phyloP scores from a whole-genome alignment of 2,113 vertebrate genomes.

The Gobius niger region DNA sequence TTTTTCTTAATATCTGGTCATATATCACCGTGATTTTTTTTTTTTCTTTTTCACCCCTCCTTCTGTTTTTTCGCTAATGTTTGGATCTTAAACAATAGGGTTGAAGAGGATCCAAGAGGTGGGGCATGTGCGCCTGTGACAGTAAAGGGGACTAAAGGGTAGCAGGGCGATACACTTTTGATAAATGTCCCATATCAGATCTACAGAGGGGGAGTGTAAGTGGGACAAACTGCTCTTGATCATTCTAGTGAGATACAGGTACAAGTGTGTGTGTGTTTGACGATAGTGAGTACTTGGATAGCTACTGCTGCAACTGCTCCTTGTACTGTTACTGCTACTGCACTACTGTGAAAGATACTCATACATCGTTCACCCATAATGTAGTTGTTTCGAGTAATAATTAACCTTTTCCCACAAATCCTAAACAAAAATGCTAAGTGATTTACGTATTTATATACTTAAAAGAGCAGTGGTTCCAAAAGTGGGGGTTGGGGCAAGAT shows the following conservation, averaged over 20 bases:
- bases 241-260: slow-evolving; percentile 61
- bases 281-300: neutral
- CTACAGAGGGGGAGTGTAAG: slow-evolving; percentile 52
- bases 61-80: slow-evolving; percentile 32
- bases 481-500: too few species aligned
- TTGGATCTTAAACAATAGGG: slow-evolving; percentile 72
- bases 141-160: slow-evolving; percentile 21
- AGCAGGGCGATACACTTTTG: slow-evolving; percentile 49
- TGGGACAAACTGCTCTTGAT: slow-evolving; percentile 50
- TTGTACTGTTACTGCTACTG: neutral
- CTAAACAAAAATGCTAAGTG: too few species aligned
- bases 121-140: neutral
- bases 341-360: neutral
- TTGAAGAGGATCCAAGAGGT: slow-evolving; percentile 50
- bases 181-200: slow-evolving; percentile 67
- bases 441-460: too few species aligned
- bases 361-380: too few species aligned
- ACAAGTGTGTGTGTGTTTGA: slow-evolving; percentile 16
- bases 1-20: slow-evolving; percentile 78
- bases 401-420: too few species aligned
- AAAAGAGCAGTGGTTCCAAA: too few species aligned
- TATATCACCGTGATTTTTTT: slow-evolving; percentile 66
- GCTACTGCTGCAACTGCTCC: neutral
- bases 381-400: too few species aligned
- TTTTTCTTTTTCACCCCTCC: neutral